These are phyloP conservation scores for Drepana arcuata DNA, from an alignment of 1,140 invertebrate genomes.

Conservation along the genomic window DNA sequence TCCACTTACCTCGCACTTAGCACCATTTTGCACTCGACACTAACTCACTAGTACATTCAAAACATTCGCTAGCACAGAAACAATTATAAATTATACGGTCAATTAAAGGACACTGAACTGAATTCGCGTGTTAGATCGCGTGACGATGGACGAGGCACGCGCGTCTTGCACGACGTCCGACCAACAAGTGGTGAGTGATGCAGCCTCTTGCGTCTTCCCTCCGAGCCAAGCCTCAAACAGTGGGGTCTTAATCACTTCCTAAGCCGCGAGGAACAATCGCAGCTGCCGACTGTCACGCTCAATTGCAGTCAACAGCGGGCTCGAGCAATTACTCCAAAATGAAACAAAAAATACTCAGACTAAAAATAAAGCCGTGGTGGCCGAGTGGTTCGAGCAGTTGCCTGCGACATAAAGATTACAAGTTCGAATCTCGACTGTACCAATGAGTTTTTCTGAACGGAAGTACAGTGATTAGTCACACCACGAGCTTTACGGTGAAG, in stretches of 20 bases:
- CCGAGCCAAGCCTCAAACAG: slow-evolving; percentile 33
- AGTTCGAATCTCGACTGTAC: no score
- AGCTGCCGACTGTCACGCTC: slow-evolving; percentile 18
- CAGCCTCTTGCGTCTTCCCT: slow-evolving; percentile 45
- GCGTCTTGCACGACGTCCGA: slow-evolving; percentile 29
- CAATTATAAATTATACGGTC: slow-evolving; percentile 9
- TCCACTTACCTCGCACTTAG: slow-evolving; percentile 47
- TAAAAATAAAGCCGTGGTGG: no score
- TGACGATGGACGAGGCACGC: slow-evolving; percentile 16
- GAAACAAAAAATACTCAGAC: no score
- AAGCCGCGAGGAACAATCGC: slow-evolving; percentile 27
- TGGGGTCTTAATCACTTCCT: slow-evolving; percentile 33
- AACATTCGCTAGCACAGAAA: slow-evolving; percentile 28
- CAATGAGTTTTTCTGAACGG: no score
- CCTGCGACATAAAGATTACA: no score
- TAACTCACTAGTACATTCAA: slow-evolving; percentile 27
- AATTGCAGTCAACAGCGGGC: no score
- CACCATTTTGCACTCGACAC: slow-evolving; percentile 52
- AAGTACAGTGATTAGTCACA: no score
- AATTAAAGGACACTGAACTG: slow-evolving; percentile 7
- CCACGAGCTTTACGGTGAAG: no score
- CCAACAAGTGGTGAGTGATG: slow-evolving; percentile 25
- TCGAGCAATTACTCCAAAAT: no score
- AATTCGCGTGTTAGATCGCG: slow-evolving; percentile 6
- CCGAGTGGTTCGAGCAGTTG: no score